These are phyloP conservation scores for Anticlea derivata DNA, from an alignment of 2,888 invertebrate genomes.

Conservation along the genomic window DNA sequence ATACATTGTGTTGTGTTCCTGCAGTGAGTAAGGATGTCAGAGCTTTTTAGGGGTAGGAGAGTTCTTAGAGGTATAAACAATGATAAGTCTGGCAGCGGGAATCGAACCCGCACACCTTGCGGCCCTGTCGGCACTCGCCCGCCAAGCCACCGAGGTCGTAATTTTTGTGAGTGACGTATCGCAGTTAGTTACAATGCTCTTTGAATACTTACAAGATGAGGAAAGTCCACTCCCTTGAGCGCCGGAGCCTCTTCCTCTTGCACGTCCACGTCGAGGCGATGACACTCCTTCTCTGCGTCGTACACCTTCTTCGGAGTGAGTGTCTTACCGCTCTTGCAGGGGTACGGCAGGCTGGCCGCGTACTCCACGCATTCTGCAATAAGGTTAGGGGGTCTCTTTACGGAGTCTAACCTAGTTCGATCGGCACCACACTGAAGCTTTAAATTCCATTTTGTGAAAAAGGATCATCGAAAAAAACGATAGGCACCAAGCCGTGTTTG, in stretches of 20 bases:
- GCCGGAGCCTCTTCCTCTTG: conserved; percentile 24
- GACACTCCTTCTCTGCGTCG: conserved; percentile 37
- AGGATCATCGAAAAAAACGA: too few relatives aligned
- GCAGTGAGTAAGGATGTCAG: too few relatives aligned
- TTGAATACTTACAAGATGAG: background rate
- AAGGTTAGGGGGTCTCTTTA: background rate
- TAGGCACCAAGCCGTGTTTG: too few relatives aligned
- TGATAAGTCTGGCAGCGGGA: too few relatives aligned
- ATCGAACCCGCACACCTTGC: too few relatives aligned
- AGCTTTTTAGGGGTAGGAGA: too few relatives aligned
- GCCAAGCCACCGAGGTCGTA: conserved; percentile 34
- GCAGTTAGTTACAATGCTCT: background rate
- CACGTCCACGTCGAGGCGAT: conserved; percentile 44
- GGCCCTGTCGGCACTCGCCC: too few relatives aligned
- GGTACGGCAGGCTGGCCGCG: conserved; percentile 45
- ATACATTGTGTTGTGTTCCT: too few relatives aligned
- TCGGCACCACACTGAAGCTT: too few relatives aligned
- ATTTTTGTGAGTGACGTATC: too few relatives aligned
- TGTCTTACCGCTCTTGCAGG: conserved; percentile 39
- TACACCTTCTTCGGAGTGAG: conserved; percentile 31
- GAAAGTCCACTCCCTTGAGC: background rate
- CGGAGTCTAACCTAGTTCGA: background rate
- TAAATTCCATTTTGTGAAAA: too few relatives aligned
- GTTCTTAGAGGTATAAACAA: too few relatives aligned
- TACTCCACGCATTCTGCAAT: conserved; percentile 56